Evolutionary conservation across 2,888 invertebrate species (phyloP).

Genomic region (Anthrax anthrax): DNA sequence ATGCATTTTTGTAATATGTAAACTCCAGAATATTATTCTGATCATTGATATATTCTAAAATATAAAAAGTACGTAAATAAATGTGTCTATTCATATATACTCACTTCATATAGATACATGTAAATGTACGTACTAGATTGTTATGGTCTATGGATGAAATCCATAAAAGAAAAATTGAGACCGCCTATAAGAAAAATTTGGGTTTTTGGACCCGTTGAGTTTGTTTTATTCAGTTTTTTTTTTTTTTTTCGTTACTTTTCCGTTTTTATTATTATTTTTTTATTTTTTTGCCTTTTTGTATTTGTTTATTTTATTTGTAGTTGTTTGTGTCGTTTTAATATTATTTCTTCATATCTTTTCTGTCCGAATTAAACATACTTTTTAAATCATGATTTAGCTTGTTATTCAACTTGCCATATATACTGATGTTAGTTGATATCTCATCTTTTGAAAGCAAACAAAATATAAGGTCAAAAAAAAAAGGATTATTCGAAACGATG

Average conservation of each 20-base stretch:
- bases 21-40: too few species aligned
- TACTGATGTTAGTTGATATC: background rate
- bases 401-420: background rate
- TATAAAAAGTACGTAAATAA: too few species aligned
- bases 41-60: too few species aligned
- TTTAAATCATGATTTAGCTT: background rate
- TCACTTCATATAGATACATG: too few species aligned
- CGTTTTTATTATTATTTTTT: background rate
- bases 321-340: background rate
- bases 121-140: conserved; percentile 1
- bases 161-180: conserved; percentile 10
- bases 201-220: conserved; percentile 1
- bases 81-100: too few species aligned
- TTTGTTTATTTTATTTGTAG: background rate
- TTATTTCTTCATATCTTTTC: background rate
- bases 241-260: background rate
- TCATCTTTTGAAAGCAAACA: background rate
- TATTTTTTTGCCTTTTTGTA: background rate
- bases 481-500: background rate
- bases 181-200: conserved; percentile 9
- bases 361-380: background rate
- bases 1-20: too few species aligned
- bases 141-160: background rate
- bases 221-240: background rate
- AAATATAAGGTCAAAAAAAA: background rate